Percentiles rank a stretch among this genome's conserved stretches.
phyloP scores from a whole-genome alignment of 1,140 invertebrate species.

The Drosophila insularis region DNA sequence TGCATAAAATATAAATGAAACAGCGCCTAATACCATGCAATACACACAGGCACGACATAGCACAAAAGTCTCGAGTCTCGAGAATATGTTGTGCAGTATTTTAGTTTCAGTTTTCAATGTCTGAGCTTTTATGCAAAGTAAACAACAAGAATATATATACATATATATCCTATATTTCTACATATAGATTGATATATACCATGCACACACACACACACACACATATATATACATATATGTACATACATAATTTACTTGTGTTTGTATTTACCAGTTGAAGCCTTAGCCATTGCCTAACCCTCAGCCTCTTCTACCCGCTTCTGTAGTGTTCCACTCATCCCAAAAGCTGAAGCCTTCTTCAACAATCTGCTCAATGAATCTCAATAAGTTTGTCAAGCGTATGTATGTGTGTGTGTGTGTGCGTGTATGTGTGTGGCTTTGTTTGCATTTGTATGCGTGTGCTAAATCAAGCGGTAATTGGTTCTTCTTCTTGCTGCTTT shows the following conservation, averaged over 20 bases:
- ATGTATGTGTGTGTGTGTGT: constrained; percentile 21
- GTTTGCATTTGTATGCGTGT: constrained; percentile 71
- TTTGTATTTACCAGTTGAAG: constrained; percentile 72
- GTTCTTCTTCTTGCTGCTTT: constrained; percentile 52
- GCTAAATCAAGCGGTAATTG: constrained; percentile 79
- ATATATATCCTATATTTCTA: neutral
- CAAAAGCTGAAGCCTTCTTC: constrained; percentile 47
- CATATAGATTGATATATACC: neutral
- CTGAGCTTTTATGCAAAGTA: constrained; percentile 77
- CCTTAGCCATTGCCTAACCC: constrained; percentile 64
- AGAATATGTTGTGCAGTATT: constrained; percentile 74
- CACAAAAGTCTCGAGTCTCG: constrained; percentile 49
- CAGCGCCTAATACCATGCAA: constrained; percentile 72
- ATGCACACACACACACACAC: constrained; percentile 15
- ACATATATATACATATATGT: constrained; percentile 20
- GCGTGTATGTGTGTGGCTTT: constrained; percentile 33
- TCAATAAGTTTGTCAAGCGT: constrained; percentile 69
- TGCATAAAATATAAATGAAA: constrained; percentile 80
- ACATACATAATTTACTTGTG: constrained; percentile 50
- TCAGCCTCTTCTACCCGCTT: neutral
- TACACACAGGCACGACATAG: constrained; percentile 31
- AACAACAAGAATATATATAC: constrained; percentile 38
- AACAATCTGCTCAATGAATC: constrained; percentile 77
- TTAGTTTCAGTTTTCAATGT: constrained; percentile 80
- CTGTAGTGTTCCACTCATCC: constrained; percentile 15